A percentile compares a stretch with the other conserved stretches of the same genome.
phyloP scores from a whole-genome alignment of 2,113 vertebrate species.

The Myrmophylax atrothorax region DNA sequence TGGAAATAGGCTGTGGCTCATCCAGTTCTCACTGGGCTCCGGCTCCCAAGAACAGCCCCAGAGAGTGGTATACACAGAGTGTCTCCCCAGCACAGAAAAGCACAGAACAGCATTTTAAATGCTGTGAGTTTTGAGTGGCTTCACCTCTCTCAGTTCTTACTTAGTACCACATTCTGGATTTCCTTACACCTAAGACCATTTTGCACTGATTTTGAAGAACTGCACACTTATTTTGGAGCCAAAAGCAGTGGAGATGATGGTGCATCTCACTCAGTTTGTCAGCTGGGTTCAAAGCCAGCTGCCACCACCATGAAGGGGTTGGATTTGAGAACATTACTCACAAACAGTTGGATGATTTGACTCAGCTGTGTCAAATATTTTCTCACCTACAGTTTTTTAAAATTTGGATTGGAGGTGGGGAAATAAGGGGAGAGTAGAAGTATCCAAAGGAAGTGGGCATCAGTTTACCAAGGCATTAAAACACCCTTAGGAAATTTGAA shows the following conservation, averaged over 20 bases:
- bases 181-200: background rate
- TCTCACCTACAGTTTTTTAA: constrained; percentile 78
- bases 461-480: background rate
- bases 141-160: background rate
- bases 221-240: constrained; percentile 73
- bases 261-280: constrained; percentile 70
- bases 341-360: constrained; percentile 67
- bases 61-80: too few species aligned
- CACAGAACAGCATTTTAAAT: background rate
- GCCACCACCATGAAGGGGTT: constrained; percentile 49
- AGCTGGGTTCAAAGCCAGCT: constrained; percentile 62
- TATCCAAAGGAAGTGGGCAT: background rate
- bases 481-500: background rate
- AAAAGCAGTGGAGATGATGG: constrained; percentile 68
- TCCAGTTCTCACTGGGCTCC: background rate
- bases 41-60: background rate
- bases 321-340: constrained; percentile 64
- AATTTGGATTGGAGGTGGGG: constrained; percentile 79
- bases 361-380: constrained; percentile 74
- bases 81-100: background rate
- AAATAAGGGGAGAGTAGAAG: background rate
- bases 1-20: background rate
- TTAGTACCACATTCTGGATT: background rate
- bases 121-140: background rate
- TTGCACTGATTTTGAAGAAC: constrained; percentile 45